Base-by-base conservation (phyloP, 2,113 vertebrate genomes). In the Chrysemys picta region DNA sequence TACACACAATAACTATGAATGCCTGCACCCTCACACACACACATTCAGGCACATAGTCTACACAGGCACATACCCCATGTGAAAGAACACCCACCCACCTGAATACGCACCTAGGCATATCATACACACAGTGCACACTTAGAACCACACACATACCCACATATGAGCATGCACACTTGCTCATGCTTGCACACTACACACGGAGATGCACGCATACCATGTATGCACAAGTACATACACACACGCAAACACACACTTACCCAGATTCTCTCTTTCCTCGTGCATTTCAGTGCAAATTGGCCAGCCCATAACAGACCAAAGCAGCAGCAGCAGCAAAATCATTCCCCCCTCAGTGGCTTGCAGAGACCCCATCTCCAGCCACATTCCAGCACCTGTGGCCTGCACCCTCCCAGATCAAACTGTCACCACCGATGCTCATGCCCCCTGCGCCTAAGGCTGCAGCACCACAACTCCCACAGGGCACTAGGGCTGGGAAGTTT, bases 341-440 rank as follows among this genome's bases (percentile, higher is more conserved):
- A 27, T 2, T 0, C 53, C 1, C 1, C 29, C 12, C 57, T 35
- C 57, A 1, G 38, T 0, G 24, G 29, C 6, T 17, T n/a, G 25
- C 1, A 0, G 84, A 21, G 21, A 76, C 22, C 38, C n/a, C 42
- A 76, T 25, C 72, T 12, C 38, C 21, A 45, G 17, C 42, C 38
- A 45, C 21, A 72, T 10, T 45, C 72, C 38, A 42, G 38, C 13
- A 6, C 21, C 22, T 16, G 75, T 24, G 6, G 42, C 75, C 42
- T 14, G 75, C 65, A 72, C 42, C 24, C 6, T 45, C 75, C 75
- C 75, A 12, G 24, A 42, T 78, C 42, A 45, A 78, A 47, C 42
- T 16, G 75, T 47, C n/a, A 13, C 25, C 75, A 78, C 10, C 11
- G 5, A 25, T 25, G 38, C 38, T 12, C 72, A 24, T 6, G 22